A percentile compares a stretch with the other conserved stretches of the same genome.
These are phyloP conservation scores for Agriotes lineatus DNA, from an alignment of 2,888 invertebrate species.

Conservation along the genomic window DNA sequence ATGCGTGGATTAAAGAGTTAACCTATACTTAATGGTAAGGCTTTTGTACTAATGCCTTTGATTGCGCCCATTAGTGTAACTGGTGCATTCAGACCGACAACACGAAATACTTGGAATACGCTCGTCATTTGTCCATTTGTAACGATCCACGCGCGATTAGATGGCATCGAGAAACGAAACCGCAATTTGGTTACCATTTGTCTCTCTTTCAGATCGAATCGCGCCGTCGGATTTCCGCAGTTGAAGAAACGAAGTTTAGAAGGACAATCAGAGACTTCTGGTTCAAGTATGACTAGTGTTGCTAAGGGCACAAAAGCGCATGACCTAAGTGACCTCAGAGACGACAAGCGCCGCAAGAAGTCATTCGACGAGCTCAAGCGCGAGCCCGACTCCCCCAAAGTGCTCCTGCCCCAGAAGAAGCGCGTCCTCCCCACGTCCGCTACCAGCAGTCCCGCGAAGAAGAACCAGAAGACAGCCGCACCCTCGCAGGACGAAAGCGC, in stretches of 20 bases:
- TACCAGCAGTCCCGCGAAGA: constrained; percentile 60
- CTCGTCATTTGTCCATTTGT: constrained; percentile 46
- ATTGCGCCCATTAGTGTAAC: constrained; percentile 44
- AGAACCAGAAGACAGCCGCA: constrained; percentile 65
- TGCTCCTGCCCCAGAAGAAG: constrained; percentile 73
- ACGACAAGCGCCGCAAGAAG: constrained; percentile 66
- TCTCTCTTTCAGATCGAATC: constrained; percentile 59
- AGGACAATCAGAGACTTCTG: constrained; percentile 46
- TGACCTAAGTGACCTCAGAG: constrained; percentile 51
- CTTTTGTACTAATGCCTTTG: constrained; percentile 45
- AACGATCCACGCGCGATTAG: constrained; percentile 40
- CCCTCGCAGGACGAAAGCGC: constrained; percentile 60
- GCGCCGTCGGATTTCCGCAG: constrained; percentile 68
- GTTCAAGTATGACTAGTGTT: constrained; percentile 55
- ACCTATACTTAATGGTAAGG: constrained; percentile 47
- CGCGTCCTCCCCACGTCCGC: constrained; percentile 65
- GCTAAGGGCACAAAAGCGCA: constrained; percentile 58
- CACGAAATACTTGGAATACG: constrained; percentile 38
- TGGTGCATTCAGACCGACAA: constrained; percentile 34
- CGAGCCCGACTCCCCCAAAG: constrained; percentile 60
- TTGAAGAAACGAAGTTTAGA: constrained; percentile 80
- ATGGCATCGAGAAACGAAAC: constrained; percentile 38
- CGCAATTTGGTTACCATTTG: constrained; percentile 35
- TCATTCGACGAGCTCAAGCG: constrained; percentile 60
- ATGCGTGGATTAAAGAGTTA: constrained; percentile 44